Conservation (phyloP, 2,113 vertebrate genomes). For the Myrmophylax atrothorax region DNA sequence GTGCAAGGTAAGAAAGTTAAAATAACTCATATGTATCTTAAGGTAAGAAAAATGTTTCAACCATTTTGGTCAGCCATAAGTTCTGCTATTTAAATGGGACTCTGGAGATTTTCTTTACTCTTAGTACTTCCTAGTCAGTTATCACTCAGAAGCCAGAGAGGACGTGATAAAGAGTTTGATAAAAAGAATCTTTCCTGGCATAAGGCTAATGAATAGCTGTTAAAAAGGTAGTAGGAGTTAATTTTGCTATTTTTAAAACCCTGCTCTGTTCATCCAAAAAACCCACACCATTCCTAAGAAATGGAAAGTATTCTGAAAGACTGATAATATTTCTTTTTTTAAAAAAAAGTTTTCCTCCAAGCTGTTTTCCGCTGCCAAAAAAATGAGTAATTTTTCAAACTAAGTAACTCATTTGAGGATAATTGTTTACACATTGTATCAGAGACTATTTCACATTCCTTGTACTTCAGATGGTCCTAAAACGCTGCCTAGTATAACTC, state of each 20-base stretch:
- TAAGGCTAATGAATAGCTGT: not conserved
- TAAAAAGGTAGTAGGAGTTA: not conserved
- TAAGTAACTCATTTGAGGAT: not conserved
- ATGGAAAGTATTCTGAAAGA: not conserved
- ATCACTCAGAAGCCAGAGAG: not conserved
- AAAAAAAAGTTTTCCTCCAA: not conserved
- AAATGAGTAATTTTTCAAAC: not conserved
- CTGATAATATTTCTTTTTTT: not conserved
- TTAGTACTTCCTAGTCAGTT: not conserved
- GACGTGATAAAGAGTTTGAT: not conserved
- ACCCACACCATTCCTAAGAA: not conserved
- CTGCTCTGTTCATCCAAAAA: not conserved
- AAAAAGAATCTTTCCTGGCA: not conserved
- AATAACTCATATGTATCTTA: not conserved
- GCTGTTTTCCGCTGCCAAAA: not conserved
- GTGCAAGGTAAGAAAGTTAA: not conserved
- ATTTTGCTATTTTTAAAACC: conserved; percentile 37
- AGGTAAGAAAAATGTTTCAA: not conserved
- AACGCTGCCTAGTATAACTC: not conserved
- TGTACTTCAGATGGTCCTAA: not conserved
- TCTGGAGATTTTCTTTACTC: not conserved
- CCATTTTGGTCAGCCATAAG: not conserved
- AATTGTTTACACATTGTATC: not conserved
- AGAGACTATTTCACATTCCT: not conserved
- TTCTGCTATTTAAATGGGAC: not conserved